Evolutionary conservation across 2,888 invertebrate species (phyloP).

Genomic region (Rhimphoctona megacephalus): DNA sequence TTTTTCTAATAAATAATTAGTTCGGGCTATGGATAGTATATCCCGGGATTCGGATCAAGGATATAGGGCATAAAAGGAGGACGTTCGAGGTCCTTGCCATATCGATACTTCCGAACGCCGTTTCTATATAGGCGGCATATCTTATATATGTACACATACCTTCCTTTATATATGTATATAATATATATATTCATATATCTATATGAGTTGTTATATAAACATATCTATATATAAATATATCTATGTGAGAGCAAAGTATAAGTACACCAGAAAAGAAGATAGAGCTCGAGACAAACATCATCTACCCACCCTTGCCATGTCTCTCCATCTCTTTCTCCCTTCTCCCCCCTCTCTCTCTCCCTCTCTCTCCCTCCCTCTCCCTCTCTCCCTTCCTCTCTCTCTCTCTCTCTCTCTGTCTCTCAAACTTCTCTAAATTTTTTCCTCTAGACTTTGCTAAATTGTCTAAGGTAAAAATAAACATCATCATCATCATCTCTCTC

Average conservation of each 20-base stretch:
- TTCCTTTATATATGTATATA: background rate
- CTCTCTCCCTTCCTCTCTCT: background rate
- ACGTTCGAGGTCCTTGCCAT: constrained; percentile 58
- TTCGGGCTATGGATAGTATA: constrained; percentile 19
- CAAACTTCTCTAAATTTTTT: no score
- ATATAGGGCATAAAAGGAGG: constrained; percentile 60
- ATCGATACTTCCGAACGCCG: constrained; percentile 60
- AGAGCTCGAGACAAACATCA: constrained; percentile 61
- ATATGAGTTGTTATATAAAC: background rate
- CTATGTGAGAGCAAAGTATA: background rate
- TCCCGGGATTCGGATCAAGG: constrained; percentile 58
- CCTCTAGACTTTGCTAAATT: no score
- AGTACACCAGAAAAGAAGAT: constrained; percentile 40
- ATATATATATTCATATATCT: no score
- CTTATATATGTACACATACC: constrained; percentile 22
- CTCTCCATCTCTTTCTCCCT: constrained; percentile 36
- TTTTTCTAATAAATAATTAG: constrained; percentile 31
- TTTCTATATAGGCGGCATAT: constrained; percentile 6
- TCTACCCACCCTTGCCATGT: constrained; percentile 50
- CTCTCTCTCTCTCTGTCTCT: background rate
- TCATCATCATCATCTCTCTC: no score
- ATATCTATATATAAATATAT: background rate
- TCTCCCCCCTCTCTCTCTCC: constrained; percentile 9
- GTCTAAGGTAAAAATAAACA: no score
- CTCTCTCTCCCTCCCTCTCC: constrained; percentile 13